Conservation (phyloP, 1,140 invertebrate genomes). For the Leptinotarsa undecemlineata region DNA sequence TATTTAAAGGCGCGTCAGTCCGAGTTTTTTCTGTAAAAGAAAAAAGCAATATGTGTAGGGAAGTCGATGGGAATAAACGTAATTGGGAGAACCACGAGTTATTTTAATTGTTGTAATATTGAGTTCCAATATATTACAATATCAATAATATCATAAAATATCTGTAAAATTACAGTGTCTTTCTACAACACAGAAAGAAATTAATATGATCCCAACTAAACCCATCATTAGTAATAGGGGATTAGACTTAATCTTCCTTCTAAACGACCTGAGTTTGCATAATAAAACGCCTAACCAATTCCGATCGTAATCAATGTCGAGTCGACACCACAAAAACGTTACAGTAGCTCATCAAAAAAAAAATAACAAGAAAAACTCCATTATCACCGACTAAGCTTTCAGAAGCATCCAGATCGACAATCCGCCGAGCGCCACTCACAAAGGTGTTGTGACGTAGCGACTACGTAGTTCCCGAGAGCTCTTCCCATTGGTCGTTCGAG, state of each 20-base stretch:
- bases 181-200: neutral
- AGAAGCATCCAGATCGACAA: constrained; percentile 17
- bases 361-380: constrained; percentile 13
- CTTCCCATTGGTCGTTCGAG: constrained; percentile 36
- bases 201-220: neutral
- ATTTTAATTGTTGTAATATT: no score
- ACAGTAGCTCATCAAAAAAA: neutral
- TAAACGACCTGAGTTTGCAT: neutral
- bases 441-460: constrained; percentile 35
- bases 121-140: no score
- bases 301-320: neutral
- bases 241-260: neutral
- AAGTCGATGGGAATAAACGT: no score
- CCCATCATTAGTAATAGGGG: constrained; percentile 10
- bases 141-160: no score
- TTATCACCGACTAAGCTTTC: constrained; percentile 3
- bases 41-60: no score
- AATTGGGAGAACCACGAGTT: no score
- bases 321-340: constrained; percentile 2
- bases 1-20: no score
- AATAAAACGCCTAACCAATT: constrained; percentile 10
- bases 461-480: constrained; percentile 37
- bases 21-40: no score
- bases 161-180: neutral
- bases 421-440: constrained; percentile 33